Percentiles rank a stretch among this genome's conserved stretches.
These are phyloP conservation scores for Idaea straminata DNA, from an alignment of 2,888 invertebrate genomes.

Conservation along the genomic window DNA sequence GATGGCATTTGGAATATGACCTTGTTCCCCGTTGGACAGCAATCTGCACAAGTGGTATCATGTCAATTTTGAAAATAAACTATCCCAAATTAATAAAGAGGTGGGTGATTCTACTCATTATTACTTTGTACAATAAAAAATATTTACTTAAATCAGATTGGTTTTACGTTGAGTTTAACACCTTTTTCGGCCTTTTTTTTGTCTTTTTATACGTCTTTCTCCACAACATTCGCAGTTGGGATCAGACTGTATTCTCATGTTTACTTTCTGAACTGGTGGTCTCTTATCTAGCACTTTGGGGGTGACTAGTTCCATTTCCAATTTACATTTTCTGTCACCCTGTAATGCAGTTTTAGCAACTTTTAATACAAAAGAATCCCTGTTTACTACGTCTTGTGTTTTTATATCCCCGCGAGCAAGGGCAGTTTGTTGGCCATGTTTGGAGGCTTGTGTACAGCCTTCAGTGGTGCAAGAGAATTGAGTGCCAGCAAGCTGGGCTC, in stretches of 20 bases:
- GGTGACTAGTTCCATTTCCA: slow-evolving; percentile 83
- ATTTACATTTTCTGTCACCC: slow-evolving; percentile 81
- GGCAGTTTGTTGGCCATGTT: slow-evolving; percentile 55
- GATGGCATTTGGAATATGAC: slow-evolving; percentile 70
- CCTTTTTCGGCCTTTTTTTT: slow-evolving; percentile 24
- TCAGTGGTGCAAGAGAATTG: slow-evolving; percentile 72
- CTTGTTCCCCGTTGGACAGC: slow-evolving; percentile 74
- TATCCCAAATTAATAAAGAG: background rate
- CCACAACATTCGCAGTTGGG: slow-evolving; percentile 65
- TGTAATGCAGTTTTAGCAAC: slow-evolving; percentile 84
- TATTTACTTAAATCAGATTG: background rate
- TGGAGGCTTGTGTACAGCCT: slow-evolving; percentile 57
- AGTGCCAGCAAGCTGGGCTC: slow-evolving; percentile 55
- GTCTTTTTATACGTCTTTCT: slow-evolving; percentile 43
- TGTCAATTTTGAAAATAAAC: slow-evolving; percentile 31
- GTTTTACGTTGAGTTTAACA: background rate
- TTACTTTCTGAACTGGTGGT: slow-evolving; percentile 66
- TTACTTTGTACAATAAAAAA: background rate
- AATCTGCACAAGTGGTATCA: slow-evolving; percentile 66
- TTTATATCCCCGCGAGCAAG: slow-evolving; percentile 56
- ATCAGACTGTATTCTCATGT: slow-evolving; percentile 59
- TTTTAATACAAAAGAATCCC: slow-evolving; percentile 82
- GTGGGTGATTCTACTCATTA: slow-evolving; percentile 8
- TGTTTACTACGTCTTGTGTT: slow-evolving; percentile 68
- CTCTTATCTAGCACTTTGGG: slow-evolving; percentile 82